Evolutionary conservation across 2,797 vertebrate species (phyloP), one percentile per base, ranked within the genome.

Genomic region (Meda fulgida): DNA sequence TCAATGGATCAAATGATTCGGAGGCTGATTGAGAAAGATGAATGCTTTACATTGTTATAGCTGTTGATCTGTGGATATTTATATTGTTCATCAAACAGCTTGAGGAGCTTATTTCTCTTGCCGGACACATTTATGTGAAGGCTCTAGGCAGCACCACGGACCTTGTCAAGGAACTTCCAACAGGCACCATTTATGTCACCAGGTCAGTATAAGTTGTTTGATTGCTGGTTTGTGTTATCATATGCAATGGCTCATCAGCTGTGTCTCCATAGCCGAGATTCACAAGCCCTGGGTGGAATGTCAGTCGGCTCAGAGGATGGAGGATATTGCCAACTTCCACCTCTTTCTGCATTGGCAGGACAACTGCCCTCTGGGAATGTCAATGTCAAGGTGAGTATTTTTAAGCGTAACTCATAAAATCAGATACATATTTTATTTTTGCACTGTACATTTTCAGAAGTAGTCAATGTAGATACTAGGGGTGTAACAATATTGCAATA

Each of bases 311-410:
- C 90, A 78, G 0, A 18, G 29, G 0, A 81, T 0, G 93, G 91
- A 0, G 80, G 43, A 11, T 88, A 23, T 7, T 40, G 92, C 63
- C 87, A 31, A 48, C 76, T 96, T 11, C 95, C 95, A 0, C 16
- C 92, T 3, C 83, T 4, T 63, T 84, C 89, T 70, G 78, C 80
- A 5, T 29, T 95, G 16, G 0, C 36, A 7, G 0, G 79, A 7
- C 66, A 83, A 2, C 53, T 89, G 58, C 70, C 84, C 6, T 0
- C 0, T 93, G 36, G 43, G 5, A 65, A 0, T 1, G 0, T 96
- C 87, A 75, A 48, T 9, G 0, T 89, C 69, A 93, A 96, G 94
- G 95, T 95, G 38, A 14, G 21, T n/a, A 14, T 76, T 53, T 36
- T 36, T 36, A 58, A 58, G 43, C 43, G 13, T 46, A 13, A 46